Base-by-base conservation (phyloP, 2,888 invertebrate genomes). In the Xestia c-nigrum region DNA sequence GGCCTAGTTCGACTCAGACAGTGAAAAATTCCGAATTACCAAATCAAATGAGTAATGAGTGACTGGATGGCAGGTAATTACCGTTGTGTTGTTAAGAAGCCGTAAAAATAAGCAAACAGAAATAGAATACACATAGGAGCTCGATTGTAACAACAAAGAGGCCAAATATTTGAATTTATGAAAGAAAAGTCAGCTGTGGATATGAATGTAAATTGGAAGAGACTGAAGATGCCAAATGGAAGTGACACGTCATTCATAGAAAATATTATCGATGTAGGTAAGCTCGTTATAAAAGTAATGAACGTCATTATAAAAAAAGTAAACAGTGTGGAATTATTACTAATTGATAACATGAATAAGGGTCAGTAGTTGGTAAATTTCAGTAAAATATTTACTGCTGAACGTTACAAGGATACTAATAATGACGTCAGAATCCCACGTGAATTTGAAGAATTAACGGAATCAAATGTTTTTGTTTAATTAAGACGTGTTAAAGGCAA, bases 21-120 rank as follows among this genome's bases (percentile, higher is more conserved):
- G 67, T 63, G 72, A 79, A 79, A 81, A 70, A 81, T 70, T 63
- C 43, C 52, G 61, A 78, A 75, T 81, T 86, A 81, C 68, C 73
- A 85, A 85, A 83, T 74, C 83, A 80, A 83, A 86, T 75, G 78
- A 78, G 68, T 74, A 81, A 84, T 86, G 64, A 73, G 72, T 73
- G 70, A 68, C 64, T 76, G 61, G 38, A 52, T 57, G 65, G 80
- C 52, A 64, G 71, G 69, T 85, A 76, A 76, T 78, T 71, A 72
- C 70, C 65, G 70, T 52, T 68, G 69, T 68, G 31, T 73, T 75
- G 64, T 77, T 52, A 21, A 64, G 80, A 76, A 79, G 72, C 69
- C 72, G 64, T 77, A 74, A 69, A 80, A 75, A 83, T 65, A 72
- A 76, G 59, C 70, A 71, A 80, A 71, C 72, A 61, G 61, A 81